These are phyloP conservation scores for Archips crataeganus DNA, from an alignment of 2,888 invertebrate genomes.

Conservation along the genomic window DNA sequence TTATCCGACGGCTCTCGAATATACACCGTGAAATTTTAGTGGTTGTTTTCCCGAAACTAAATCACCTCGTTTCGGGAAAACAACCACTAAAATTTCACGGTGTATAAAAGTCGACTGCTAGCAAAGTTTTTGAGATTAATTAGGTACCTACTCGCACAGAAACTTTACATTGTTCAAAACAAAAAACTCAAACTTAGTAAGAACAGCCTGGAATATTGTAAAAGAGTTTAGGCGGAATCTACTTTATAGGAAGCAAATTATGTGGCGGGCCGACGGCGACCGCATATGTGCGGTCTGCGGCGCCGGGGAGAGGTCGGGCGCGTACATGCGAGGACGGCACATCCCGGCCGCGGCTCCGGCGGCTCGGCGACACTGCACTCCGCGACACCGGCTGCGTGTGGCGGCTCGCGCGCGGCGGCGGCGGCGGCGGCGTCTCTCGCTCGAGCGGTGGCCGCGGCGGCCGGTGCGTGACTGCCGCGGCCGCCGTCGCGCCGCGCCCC, in stretches of 20 bases:
- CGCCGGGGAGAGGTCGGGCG: no score
- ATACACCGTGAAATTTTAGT: no score
- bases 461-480: constrained; percentile 39
- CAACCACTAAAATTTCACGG: no score
- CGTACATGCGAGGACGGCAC: not conserved
- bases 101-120: not conserved
- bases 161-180: not conserved
- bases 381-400: no score
- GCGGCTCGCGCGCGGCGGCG: constrained; percentile 1
- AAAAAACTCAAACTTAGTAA: not conserved
- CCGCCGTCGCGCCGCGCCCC: constrained; percentile 25
- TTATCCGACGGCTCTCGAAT: not conserved
- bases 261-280: not conserved
- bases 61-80: no score
- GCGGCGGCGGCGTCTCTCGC: constrained; percentile 30
- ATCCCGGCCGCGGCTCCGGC: not conserved
- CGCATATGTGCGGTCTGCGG: not conserved
- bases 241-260: not conserved
- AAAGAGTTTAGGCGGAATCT: no score
- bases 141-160: not conserved
- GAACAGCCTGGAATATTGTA: not conserved
- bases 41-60: no score
- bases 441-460: constrained; percentile 6
- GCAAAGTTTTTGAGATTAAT: not conserved
- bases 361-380: no score